phyloP scores from a whole-genome alignment of 1,140 invertebrate species.

The Drosophila fuyamai region DNA sequence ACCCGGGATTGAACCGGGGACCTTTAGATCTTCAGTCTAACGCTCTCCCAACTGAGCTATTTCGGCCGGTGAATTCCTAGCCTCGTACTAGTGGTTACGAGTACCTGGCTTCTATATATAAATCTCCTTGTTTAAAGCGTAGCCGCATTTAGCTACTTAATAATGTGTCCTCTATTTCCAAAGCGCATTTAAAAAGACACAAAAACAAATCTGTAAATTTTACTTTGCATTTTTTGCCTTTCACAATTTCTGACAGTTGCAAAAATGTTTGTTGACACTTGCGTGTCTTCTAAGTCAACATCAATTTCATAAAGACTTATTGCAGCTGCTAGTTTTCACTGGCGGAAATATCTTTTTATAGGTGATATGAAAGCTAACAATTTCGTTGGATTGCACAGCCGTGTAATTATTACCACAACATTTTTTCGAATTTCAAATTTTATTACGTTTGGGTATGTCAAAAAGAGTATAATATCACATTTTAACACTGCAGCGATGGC shows the following conservation, averaged over 20 bases:
- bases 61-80: conserved; percentile 85
- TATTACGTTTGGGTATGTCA: neutral
- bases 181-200: neutral
- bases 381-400: neutral
- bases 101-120: neutral
- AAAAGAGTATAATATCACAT: conserved; percentile 12
- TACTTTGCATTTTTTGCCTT: conserved; percentile 4
- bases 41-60: conserved; percentile 92
- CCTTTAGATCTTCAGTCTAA: conserved; percentile 93
- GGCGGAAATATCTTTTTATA: conserved; percentile 5
- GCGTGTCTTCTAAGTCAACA: conserved; percentile 55
- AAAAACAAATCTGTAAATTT: conserved; percentile 10
- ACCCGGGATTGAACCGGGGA: conserved; percentile 91
- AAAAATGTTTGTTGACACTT: conserved; percentile 57
- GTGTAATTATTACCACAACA: conserved; percentile 23
- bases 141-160: neutral
- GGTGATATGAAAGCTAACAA: neutral
- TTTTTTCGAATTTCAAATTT: conserved; percentile 4
- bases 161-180: conserved; percentile 20
- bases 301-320: conserved; percentile 43
- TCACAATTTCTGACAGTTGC: conserved; percentile 46
- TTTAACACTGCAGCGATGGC: conserved; percentile 28
- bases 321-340: conserved; percentile 39
- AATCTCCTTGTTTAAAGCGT: neutral
- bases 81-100: neutral